Base-by-base conservation (phyloP, 2,113 vertebrate species). In the Circaetus gallicus region DNA sequence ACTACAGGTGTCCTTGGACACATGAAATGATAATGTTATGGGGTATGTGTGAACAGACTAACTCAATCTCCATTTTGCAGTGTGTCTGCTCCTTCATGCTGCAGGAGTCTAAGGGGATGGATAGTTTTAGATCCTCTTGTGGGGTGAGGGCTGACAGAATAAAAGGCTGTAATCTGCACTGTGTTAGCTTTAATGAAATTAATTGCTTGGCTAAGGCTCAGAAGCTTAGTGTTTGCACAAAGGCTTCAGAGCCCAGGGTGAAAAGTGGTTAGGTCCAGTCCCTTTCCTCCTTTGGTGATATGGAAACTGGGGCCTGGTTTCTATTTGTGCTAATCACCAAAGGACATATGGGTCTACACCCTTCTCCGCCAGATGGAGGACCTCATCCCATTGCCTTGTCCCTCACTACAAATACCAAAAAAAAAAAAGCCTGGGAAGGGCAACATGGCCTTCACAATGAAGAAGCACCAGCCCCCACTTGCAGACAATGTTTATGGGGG, bases 11-110 rank as follows among this genome's bases (percentile, higher is more conserved):
- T 19, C 26, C 24, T 26, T 29, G 38, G 53, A 55, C 25, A n/a
- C 8, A 5, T 11, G 21, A 63, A 22, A n/a, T 40, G 2, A 32
- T 17, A 42, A n/a, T 2, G 5, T 31, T 47, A 11, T 1, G 1
- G 8, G 31, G 26, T 65, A 16, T 70, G 59, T 38, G 47, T 29
- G 65, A 62, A 66, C 16, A 77, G 28, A 22, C 7, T 26, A 55
- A 56, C 17, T 45, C 52, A 10, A 8, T 43, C 18, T 80, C 47
- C 20, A 5, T 55, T 77, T 38, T 45, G 40, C 43, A 38, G 7
- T 28, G 45, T 70, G 45, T 52, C 63, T 62, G 25, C 40, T 65
- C 40, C 56, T 55, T 66, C 16, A 3, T 22, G 40, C 73, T 80
- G 12, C n/a, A n/a, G 24, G 45, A 84, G 10, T 22, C 1, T 1